Base-by-base conservation (phyloP, 2,113 vertebrate genomes). In the Pleuronectes platessa region DNA sequence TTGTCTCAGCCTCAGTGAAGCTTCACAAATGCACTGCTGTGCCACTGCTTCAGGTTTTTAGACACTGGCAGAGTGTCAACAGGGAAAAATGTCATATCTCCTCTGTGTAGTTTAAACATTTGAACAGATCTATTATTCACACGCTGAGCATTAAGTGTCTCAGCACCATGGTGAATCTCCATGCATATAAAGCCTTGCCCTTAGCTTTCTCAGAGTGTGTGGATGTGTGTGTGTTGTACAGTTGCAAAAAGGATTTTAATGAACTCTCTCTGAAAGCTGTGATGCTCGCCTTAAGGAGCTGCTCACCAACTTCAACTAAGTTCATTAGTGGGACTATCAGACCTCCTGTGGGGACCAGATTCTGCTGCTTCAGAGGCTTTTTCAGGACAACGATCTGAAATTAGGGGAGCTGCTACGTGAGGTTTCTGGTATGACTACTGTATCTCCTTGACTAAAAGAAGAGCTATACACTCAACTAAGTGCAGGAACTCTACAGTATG, bases 231-330 rank as follows among this genome's bases (percentile, higher is more conserved):
- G 21, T 24, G 24, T 24, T 14, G 17, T 56, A 14, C 21, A 23
- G 23, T 24, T 24, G 14, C 55, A 56, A 24, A 14, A 12, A 15
- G 13, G 75, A 64, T 81, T 83, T 78, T 26, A 88, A 69, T 84
- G 40, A 68, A 27, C 35, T 14, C 61, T 61, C 49, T 45, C 45
- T 17, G 59, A 70, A 68, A 84, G 20, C 17, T 56, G 18, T 56
- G 42, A 35, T 24, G 23, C 17, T 13, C 23, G 51, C 67, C 68
- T 66, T 14, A 42, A 68, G 74, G 40, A 79, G 60, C 54, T 59
- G 27, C 51, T 82, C n/a, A 58, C 18, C 35, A 42, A 77, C 71
- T 80, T 72, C 69, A 58, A 18, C 79, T 74, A 61, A 79, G 60
- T 27, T 68, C 20, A 63, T 75, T 62, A 77, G 18, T 18, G 4